Evolutionary conservation across 2,888 invertebrate species (phyloP).

Genomic region (Caenorhabditis auriculariae): DNA sequence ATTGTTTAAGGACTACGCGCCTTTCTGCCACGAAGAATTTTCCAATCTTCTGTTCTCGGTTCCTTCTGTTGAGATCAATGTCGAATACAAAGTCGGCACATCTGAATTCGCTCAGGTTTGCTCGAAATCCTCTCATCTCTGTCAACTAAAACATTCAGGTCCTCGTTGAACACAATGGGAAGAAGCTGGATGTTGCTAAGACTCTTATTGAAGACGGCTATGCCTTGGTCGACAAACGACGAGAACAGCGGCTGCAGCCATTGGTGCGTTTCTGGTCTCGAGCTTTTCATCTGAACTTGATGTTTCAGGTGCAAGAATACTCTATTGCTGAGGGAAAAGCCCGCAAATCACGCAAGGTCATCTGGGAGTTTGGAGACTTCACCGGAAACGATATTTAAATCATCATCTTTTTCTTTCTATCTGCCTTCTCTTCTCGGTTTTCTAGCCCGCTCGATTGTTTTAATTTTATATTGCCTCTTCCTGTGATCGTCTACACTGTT

Average conservation of each 20-base stretch:
- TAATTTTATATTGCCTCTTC: too few relatives aligned
- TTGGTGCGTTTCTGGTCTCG: too few relatives aligned
- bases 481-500: too few relatives aligned
- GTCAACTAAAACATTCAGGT: conserved; percentile 15
- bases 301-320: conserved; percentile 64
- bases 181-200: conserved; percentile 75
- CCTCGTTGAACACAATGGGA: conserved; percentile 30
- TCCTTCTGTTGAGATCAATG: conserved; percentile 46
- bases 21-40: conserved; percentile 15
- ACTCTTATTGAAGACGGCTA: conserved; percentile 83
- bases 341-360: conserved; percentile 74
- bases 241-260: conserved; percentile 79
- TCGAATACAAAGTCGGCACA: conserved; percentile 53
- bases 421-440: background rate
- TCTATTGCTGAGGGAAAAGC: conserved; percentile 66
- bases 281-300: too few relatives aligned
- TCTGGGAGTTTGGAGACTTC: conserved; percentile 99
- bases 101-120: conserved; percentile 42
- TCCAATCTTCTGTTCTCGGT: conserved; percentile 24
- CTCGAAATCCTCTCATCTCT: background rate
- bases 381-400: conserved; percentile 77
- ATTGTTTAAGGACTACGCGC: conserved; percentile 38
- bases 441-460: conserved; percentile 6
- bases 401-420: background rate
- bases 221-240: conserved; percentile 77